phyloP scores from a whole-genome alignment of 2,797 vertebrate genomes.

The Spea hammondii region DNA sequence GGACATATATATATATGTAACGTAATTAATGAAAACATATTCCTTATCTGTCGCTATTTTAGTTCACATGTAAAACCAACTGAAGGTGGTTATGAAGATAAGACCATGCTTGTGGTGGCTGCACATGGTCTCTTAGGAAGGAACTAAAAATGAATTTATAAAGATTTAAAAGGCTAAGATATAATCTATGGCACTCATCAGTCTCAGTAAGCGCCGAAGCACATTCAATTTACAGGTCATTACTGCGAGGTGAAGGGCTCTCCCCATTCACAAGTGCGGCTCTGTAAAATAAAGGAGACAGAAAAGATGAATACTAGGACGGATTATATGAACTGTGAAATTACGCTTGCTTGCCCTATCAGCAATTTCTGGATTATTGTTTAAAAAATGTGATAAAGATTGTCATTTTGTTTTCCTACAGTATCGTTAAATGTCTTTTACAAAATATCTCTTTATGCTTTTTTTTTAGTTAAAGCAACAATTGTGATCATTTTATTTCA shows the following conservation, averaged over 20 bases:
- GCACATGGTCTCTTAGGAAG: background rate
- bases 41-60: too few relatives aligned
- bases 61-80: background rate
- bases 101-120: background rate
- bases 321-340: constrained; percentile 52
- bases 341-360: constrained; percentile 41
- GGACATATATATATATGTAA: background rate
- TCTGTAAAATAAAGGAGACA: constrained; percentile 28
- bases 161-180: constrained; percentile 6
- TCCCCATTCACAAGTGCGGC: constrained; percentile 19
- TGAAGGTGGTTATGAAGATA: background rate
- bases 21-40: too few relatives aligned
- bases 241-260: constrained; percentile 42
- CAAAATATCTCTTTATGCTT: background rate
- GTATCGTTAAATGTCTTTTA: constrained; percentile 5
- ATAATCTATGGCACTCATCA: constrained; percentile 37
- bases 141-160: constrained; percentile 16
- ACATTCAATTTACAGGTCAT: constrained; percentile 44
- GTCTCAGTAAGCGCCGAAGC: constrained; percentile 29
- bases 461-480: too few relatives aligned
- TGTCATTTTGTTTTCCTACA: constrained; percentile 34
- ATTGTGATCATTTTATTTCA: too few relatives aligned
- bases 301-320: constrained; percentile 36
- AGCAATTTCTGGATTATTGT: constrained; percentile 41
- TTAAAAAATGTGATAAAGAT: constrained; percentile 20